phyloP scores from a whole-genome alignment of 2,113 vertebrate genomes.

The Dipodomys stephensi region DNA sequence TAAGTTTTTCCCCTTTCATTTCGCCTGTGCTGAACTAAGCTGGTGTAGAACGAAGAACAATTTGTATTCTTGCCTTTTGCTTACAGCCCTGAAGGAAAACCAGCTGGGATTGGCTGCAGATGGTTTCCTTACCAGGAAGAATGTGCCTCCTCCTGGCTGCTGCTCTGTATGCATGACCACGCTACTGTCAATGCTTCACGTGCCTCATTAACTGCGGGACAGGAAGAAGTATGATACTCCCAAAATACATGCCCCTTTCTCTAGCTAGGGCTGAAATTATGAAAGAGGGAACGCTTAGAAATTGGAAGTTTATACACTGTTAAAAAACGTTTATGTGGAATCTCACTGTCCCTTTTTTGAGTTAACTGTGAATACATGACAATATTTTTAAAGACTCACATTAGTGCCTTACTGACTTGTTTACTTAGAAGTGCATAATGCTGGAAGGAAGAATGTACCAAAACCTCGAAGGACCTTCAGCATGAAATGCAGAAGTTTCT shows the following conservation, averaged over 20 bases:
- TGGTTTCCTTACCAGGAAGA: conserved; percentile 85
- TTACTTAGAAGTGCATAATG: not conserved
- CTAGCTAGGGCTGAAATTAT: conserved; percentile 78
- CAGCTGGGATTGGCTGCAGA: conserved; percentile 85
- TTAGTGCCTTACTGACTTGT: conserved; percentile 14
- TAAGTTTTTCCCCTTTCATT: conserved; percentile 68
- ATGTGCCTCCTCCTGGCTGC: conserved; percentile 83
- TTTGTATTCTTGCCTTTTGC: conserved; percentile 80
- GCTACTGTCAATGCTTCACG: conserved; percentile 89
- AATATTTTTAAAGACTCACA: conserved; percentile 62
- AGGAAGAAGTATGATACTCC: conserved; percentile 88
- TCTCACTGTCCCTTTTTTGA: not conserved
- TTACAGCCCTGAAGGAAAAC: conserved; percentile 80
- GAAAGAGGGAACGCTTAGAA: conserved; percentile 78
- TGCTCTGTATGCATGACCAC: conserved; percentile 91
- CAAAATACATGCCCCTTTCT: conserved; percentile 88
- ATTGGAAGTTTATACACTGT: conserved; percentile 56
- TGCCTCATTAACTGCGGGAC: conserved; percentile 92
- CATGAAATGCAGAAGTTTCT: not conserved
- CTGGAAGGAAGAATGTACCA: not conserved
- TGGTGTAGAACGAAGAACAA: conserved; percentile 71
- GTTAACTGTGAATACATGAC: conserved; percentile 58
- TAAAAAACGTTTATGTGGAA: conserved; percentile 23
- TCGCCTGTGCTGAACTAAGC: conserved; percentile 56
- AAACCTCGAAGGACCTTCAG: not conserved